Base-by-base conservation (phyloP, 2,888 invertebrate genomes). In the Latrodectus hesperus region DNA sequence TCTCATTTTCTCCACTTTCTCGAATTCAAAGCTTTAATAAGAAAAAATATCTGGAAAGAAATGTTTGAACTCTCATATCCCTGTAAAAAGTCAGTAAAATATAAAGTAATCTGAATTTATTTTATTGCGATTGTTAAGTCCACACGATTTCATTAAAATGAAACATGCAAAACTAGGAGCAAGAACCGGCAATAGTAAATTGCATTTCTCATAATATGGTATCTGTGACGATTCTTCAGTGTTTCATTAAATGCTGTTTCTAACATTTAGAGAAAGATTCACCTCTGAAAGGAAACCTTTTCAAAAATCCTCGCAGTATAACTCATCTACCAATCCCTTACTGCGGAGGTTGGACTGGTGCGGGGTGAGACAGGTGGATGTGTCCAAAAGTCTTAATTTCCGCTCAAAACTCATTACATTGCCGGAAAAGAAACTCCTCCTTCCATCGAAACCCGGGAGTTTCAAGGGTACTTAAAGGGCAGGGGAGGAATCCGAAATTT, bases 341-440 rank as follows among this genome's bases (percentile, higher is more conserved):
- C 60, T n/a, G 26, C 38, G 38, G 22, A 64, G 17, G 68, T 70
- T 38, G 2, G 38, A 38, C 38, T 38, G 38, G 75, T 75, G 60
- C 9, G 64, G 60, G 72, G 70, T 51, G 82, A 55, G 74, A 71
- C 64, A 64, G 84, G 84, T 84, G 84, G 74, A 84, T 73, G 84
- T 79, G 79, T 79, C 84, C 84, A 84, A 84, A 84, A 84, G 84
- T 84, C 84, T 84, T 84, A 84, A 84, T 84, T 84, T 84, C 84
- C 84, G 84, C 84, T 84, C 84, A 84, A 84, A 84, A 84, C 84
- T 84, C 84, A 84, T 84, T 84, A 84, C 84, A 74, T 68, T 60
- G 84, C 84, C 79, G 84, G 84, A 79, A 84, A 84, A 84, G 84
- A 65, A 79, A 65, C 78, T 52, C 67, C 55, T 22, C 17, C 67